Evolutionary conservation across 1,140 invertebrate species (phyloP).

Genomic region (Lordiphosa mommai): DNA sequence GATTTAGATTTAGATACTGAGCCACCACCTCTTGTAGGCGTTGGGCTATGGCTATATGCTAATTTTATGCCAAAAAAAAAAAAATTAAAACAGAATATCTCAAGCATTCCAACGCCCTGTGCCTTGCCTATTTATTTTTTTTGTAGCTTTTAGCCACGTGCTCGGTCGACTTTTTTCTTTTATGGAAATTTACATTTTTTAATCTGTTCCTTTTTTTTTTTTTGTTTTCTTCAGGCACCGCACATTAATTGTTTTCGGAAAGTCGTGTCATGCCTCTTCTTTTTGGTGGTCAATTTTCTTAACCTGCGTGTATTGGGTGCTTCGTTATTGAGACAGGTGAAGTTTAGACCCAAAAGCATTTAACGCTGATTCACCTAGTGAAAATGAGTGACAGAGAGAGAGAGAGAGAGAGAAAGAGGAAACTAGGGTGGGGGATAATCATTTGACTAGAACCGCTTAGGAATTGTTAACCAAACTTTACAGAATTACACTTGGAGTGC

Average conservation of each 20-base stretch:
- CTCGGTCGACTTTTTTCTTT: constrained; percentile 42
- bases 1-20: constrained; percentile 14
- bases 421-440: too few relatives aligned
- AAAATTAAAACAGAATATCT: constrained; percentile 2
- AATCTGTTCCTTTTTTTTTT: constrained; percentile 52
- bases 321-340: too few relatives aligned
- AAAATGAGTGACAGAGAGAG: too few relatives aligned
- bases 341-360: too few relatives aligned
- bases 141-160: constrained; percentile 66
- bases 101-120: constrained; percentile 2
- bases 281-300: not conserved
- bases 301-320: too few relatives aligned
- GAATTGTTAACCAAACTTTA: too few relatives aligned
- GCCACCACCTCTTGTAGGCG: not conserved
- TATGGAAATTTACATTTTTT: constrained; percentile 75
- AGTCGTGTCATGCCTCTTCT: constrained; percentile 20
- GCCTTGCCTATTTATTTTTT: constrained; percentile 18
- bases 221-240: constrained; percentile 5
- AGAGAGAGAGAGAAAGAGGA: too few relatives aligned
- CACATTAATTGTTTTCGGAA: constrained; percentile 23
- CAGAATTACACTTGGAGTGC: too few relatives aligned
- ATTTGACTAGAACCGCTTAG: too few relatives aligned
- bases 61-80: constrained; percentile 29
- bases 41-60: constrained; percentile 47
- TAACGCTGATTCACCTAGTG: too few relatives aligned